Conservation (phyloP, 2,113 vertebrate species). For the Plotosus lineatus region DNA sequence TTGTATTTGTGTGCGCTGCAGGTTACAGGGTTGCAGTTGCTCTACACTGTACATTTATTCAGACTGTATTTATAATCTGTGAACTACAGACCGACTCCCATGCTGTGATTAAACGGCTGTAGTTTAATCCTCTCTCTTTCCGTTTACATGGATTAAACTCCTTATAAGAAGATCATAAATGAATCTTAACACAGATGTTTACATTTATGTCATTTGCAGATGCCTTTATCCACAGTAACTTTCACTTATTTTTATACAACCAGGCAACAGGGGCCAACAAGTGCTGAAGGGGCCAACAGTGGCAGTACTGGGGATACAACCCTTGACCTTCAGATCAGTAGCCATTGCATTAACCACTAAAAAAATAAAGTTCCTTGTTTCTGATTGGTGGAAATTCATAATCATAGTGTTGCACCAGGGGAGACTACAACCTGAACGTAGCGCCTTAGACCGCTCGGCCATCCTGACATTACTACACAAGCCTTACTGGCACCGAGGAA, state of each 20-base stretch:
- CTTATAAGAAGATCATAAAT: neutral
- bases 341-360: too few species aligned
- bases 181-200: neutral
- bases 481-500: too few species aligned
- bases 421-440: constrained; percentile 63
- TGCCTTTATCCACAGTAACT: too few species aligned
- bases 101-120: neutral
- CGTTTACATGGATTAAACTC: neutral
- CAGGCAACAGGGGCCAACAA: too few species aligned
- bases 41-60: neutral
- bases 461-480: constrained; percentile 64
- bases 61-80: neutral
- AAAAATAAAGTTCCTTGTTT: too few species aligned
- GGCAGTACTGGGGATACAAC: too few species aligned
- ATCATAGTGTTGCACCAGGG: too few species aligned
- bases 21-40: neutral
- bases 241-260: too few species aligned
- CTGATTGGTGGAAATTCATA: too few species aligned
- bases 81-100: neutral
- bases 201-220: too few species aligned
- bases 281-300: too few species aligned
- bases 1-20: neutral
- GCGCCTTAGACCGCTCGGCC: constrained; percentile 66
- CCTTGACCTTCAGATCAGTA: too few species aligned
- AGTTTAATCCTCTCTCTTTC: neutral